Conservation (phyloP, 2,888 invertebrate species). For the Agriopis marginaria region DNA sequence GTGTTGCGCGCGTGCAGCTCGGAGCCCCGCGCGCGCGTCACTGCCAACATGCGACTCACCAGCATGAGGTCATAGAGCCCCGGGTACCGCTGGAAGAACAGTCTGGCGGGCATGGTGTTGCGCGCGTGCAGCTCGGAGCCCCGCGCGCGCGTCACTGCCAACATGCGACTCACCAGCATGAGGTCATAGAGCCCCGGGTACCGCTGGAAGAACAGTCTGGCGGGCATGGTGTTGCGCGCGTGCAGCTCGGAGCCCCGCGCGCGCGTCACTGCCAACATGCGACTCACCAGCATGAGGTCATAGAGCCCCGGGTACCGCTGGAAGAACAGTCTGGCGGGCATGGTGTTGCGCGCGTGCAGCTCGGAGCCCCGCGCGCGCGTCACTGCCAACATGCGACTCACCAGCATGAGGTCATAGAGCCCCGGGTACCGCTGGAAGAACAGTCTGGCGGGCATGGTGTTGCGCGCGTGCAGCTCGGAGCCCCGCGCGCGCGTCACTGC, state of each 20-base stretch:
- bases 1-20: constrained; percentile 87
- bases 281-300: constrained; percentile 82
- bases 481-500: no score
- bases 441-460: no score
- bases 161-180: constrained; percentile 88
- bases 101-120: constrained; percentile 90
- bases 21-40: constrained; percentile 85
- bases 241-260: constrained; percentile 81
- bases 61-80: constrained; percentile 85
- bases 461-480: no score
- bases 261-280: constrained; percentile 95
- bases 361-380: constrained; percentile 83
- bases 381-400: constrained; percentile 93
- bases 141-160: constrained; percentile 91
- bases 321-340: constrained; percentile 94
- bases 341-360: constrained; percentile 88
- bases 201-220: constrained; percentile 92
- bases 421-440: no score
- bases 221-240: constrained; percentile 90
- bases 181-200: constrained; percentile 86
- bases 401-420: no score
- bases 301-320: constrained; percentile 86
- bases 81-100: constrained; percentile 91
- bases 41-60: constrained; percentile 93
- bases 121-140: constrained; percentile 85